These are phyloP conservation scores for Digitonthophagus gazella DNA, from an alignment of 2,888 invertebrate genomes.

Conservation along the genomic window DNA sequence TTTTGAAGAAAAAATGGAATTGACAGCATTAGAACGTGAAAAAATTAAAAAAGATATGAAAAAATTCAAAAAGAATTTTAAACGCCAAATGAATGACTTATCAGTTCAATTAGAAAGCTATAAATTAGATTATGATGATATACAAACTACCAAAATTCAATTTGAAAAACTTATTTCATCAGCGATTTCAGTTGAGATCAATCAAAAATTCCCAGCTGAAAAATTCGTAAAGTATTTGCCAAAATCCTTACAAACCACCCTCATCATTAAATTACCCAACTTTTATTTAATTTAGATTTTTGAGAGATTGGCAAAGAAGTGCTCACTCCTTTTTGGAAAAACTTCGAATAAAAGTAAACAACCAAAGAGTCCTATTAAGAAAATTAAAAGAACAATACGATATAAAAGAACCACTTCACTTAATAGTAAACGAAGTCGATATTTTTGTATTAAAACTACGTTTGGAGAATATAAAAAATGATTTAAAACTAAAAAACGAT, in stretches of 20 bases:
- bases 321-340: slow-evolving; percentile 58
- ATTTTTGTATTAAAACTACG: slow-evolving; percentile 49
- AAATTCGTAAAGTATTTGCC: slow-evolving; percentile 52
- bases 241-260: too few relatives aligned
- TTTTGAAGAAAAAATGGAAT: slow-evolving; percentile 54
- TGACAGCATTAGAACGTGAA: slow-evolving; percentile 55
- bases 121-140: slow-evolving; percentile 53
- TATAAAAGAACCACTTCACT: neutral
- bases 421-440: neutral
- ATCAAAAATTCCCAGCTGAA: slow-evolving; percentile 62
- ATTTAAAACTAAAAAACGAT: slow-evolving; percentile 57
- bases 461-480: slow-evolving; percentile 41
- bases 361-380: slow-evolving; percentile 48
- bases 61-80: slow-evolving; percentile 44
- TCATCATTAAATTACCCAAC: too few relatives aligned
- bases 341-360: slow-evolving; percentile 53
- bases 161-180: slow-evolving; percentile 55
- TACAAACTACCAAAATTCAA: slow-evolving; percentile 51
- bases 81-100: slow-evolving; percentile 49
- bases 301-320: slow-evolving; percentile 60
- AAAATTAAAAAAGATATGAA: slow-evolving; percentile 47
- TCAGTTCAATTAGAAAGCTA: slow-evolving; percentile 59
- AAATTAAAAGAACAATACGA: slow-evolving; percentile 49
- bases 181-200: neutral
- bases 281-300: slow-evolving; percentile 48